Conservation (phyloP, 2,888 invertebrate genomes). For the Synergus itoensis region DNA sequence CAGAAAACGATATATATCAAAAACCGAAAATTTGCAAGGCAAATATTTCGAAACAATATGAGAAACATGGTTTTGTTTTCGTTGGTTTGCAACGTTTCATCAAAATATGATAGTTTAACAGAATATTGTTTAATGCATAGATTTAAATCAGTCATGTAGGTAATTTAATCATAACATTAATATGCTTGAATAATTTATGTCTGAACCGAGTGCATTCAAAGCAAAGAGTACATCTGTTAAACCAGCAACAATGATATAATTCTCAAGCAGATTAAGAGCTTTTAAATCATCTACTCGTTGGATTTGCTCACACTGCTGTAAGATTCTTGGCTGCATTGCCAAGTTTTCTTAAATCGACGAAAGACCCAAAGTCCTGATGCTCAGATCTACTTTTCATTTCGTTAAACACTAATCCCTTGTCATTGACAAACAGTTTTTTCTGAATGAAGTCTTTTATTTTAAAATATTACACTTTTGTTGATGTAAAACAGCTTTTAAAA, state of each 20-base stretch:
- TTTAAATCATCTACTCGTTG: constrained; percentile 4
- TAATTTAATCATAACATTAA: not conserved
- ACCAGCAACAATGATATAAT: not conserved
- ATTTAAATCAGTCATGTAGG: not conserved
- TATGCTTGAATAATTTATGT: not conserved
- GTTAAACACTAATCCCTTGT: constrained; percentile 6
- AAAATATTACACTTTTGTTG: not conserved
- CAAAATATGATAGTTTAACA: not conserved
- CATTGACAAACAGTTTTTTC: no score
- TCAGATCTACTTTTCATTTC: constrained; percentile 3
- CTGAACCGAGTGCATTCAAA: not conserved
- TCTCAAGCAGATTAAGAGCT: not conserved
- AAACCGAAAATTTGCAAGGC: constrained; percentile 1
- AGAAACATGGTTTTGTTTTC: not conserved
- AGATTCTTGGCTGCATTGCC: not conserved
- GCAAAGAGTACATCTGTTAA: not conserved
- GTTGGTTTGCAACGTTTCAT: not conserved
- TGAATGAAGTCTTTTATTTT: no score
- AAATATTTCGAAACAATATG: not conserved
- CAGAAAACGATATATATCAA: constrained; percentile 8
- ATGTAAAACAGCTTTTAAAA: no score
- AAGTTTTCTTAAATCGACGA: not conserved
- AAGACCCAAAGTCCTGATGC: not conserved
- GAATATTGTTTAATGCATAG: not conserved
- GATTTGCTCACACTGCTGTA: not conserved